Evolutionary conservation across 2,888 invertebrate genomes (phyloP), one percentile per base, ranked within the genome.

Genomic region (Lithophane ornitopus): DNA sequence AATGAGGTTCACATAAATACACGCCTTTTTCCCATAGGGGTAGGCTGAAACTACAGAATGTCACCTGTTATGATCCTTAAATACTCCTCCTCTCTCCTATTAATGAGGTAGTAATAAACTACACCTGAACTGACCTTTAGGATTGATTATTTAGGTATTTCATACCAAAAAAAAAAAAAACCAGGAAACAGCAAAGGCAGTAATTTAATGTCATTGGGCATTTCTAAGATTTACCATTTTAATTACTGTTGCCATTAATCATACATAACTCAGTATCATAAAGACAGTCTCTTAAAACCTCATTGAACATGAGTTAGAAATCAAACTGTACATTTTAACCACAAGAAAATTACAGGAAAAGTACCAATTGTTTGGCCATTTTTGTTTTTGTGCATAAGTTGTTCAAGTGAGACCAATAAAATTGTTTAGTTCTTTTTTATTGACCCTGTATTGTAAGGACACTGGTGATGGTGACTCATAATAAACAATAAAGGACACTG

Each of bases 351-450:
- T n/a, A 34, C 54, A 26, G 52, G 44, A 79, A 79, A 70, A 41
- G 6, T 39, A 39, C 12, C 14, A 14, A 74, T 56, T 68, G 49
- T 44, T 19, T 56, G 12, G 19, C 61, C 0, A 49, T 11, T 67
- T 66, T 66, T 28, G 34, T 65, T 72, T 58, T 61, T 65, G 26
- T 28, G 12, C 61, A n/a, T 58, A 44, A 69, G 9, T 75, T 70
- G 76, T 66, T 82, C 73, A 82, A 75, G 67, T 72, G 78, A 41
- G 68, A 71, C 82, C 52, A 73, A 70, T n/a, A n/a, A n/a, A n/a
- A n/a, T 70, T 67, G 68, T 70, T 49, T n/a, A 19, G 41, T 41
- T 70, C 2, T 73, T 80, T 70, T 82, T 85, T 74, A 65, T 61
- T 81, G 76, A 63, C 72, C 67, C 70, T 70, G 70, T 28, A 68